Conservation (phyloP, 2,113 vertebrate genomes). For the Erythrocercus mccallii region DNA sequence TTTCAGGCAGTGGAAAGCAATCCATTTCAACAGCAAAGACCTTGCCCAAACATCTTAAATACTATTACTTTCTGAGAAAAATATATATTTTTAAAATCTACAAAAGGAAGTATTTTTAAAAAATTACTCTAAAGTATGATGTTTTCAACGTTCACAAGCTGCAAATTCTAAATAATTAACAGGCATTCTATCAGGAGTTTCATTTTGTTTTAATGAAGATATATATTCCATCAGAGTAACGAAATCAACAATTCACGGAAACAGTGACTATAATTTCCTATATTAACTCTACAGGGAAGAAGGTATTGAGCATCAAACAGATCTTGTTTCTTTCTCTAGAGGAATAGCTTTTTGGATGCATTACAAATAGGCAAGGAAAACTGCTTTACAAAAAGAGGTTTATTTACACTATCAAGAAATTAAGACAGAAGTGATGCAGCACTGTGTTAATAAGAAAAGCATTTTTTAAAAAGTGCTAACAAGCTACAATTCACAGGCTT, state of each 20-base stretch:
- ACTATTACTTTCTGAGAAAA: neutral
- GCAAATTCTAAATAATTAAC: neutral
- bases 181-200: conserved; percentile 21
- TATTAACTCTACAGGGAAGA: neutral
- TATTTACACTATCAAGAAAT: conserved; percentile 11
- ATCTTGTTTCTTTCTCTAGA: neutral
- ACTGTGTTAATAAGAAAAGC: neutral
- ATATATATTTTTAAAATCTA: neutral
- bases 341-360: neutral
- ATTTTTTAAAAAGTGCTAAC: neutral
- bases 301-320: neutral
- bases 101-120: neutral
- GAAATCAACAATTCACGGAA: neutral
- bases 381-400: neutral
- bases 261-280: neutral
- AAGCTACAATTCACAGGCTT: conserved; percentile 8
- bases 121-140: neutral
- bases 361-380: conserved; percentile 16
- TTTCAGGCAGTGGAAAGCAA: neutral
- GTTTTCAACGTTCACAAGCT: neutral
- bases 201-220: neutral
- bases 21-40: neutral
- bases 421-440: neutral
- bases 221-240: neutral
- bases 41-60: neutral